phyloP scores from a whole-genome alignment of 2,797 vertebrate genomes.

The Rousettus madagascariensis region DNA sequence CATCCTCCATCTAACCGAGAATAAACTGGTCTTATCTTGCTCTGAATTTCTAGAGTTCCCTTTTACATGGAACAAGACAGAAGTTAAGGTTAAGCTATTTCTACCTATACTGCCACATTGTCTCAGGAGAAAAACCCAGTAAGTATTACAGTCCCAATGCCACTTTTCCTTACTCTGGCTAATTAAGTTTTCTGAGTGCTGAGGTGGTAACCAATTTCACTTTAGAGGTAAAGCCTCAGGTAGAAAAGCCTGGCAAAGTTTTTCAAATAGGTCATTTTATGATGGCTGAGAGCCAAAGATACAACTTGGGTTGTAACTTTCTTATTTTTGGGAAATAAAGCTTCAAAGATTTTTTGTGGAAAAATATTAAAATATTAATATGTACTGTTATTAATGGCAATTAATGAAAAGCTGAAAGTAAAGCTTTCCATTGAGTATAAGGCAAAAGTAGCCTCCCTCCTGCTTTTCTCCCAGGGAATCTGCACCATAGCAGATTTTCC shows the following conservation, averaged over 20 bases:
- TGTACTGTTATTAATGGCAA: background rate
- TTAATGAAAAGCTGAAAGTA: background rate
- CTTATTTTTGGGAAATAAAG: constrained; percentile 41
- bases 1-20: background rate
- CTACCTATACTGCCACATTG: background rate
- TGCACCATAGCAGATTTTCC: background rate
- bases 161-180: background rate
- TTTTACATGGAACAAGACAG: background rate
- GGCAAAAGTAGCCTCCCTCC: background rate
- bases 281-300: background rate
- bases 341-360: background rate
- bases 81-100: constrained; percentile 8
- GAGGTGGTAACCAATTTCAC: background rate
- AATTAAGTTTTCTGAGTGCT: background rate
- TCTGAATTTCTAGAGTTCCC: constrained; percentile 35
- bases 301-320: background rate
- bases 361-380: constrained; percentile 38
- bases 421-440: background rate
- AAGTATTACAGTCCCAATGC: background rate
- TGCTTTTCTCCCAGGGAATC: constrained; percentile 21
- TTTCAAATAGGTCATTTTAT: constrained; percentile 30
- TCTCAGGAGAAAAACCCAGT: background rate
- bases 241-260: constrained; percentile 21
- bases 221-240: background rate
- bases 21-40: background rate